These are phyloP conservation scores for Lytechinus pictus DNA, from an alignment of 35 echinoderm and acorn worm genomes.

Conservation along the genomic window DNA sequence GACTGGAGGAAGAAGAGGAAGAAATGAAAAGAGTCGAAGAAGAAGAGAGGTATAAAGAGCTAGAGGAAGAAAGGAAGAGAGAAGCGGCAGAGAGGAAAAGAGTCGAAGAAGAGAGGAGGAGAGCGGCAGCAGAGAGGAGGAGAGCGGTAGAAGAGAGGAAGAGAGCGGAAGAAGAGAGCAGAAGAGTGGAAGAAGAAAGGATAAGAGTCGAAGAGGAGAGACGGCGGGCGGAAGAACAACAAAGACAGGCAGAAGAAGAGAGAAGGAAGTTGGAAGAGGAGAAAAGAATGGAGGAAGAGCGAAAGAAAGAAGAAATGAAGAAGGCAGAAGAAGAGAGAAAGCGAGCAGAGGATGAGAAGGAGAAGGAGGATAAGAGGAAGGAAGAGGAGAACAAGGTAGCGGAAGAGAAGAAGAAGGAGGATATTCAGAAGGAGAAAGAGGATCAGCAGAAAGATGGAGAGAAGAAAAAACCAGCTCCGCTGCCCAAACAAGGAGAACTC, in stretches of 20 bases:
- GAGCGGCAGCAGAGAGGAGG: background rate
- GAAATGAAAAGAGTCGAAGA: background rate
- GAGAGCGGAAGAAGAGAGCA: background rate
- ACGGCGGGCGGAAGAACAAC: too few species aligned
- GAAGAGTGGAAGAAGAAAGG: slow-evolving; percentile 6
- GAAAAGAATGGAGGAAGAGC: background rate
- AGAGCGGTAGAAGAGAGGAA: slow-evolving; percentile 20
- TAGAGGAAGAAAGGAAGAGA: background rate
- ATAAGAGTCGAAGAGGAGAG: background rate
- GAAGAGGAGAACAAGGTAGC: slow-evolving; percentile 35
- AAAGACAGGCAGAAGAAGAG: background rate
- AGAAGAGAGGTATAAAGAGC: background rate
- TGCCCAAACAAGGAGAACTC: slow-evolving; percentile 2
- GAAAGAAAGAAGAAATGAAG: background rate
- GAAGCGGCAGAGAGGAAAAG: background rate
- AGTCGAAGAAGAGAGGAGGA: background rate
- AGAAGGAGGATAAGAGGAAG: background rate
- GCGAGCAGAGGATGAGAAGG: background rate
- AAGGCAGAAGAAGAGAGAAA: background rate
- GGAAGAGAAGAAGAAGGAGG: slow-evolving; percentile 17
- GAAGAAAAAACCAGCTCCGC: slow-evolving; percentile 26
- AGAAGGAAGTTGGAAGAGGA: background rate
- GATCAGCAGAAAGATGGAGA: background rate
- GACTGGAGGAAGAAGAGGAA: background rate
- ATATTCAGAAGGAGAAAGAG: background rate